These are phyloP conservation scores for Xyliphius kryptos DNA, from an alignment of 2,113 vertebrate species.

Conservation along the genomic window DNA sequence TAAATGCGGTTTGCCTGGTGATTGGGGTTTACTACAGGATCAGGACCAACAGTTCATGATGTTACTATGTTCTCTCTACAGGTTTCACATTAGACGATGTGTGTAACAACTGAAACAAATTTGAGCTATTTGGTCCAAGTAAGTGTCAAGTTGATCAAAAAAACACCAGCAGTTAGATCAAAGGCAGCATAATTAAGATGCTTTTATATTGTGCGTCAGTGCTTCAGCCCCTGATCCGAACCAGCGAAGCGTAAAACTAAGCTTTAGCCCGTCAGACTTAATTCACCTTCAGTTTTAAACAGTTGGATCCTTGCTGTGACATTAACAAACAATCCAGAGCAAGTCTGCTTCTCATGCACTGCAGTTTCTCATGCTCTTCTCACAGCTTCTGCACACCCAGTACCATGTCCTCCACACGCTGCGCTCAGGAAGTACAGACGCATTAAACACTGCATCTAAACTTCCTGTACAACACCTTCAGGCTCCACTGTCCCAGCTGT, in stretches of 20 bases:
- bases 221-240: constrained; percentile 3
- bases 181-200: neutral
- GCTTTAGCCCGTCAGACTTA: constrained; percentile 2
- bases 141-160: neutral
- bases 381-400: neutral
- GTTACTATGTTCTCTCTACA: no score
- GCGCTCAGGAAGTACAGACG: neutral
- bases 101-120: no score
- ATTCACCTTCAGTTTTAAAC: neutral
- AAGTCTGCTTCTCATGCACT: neutral
- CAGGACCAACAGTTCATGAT: no score
- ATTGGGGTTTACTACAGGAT: no score
- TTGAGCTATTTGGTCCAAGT: no score
- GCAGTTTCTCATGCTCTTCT: neutral
- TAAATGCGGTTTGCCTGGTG: no score
- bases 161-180: neutral
- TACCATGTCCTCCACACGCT: neutral
- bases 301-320: neutral
- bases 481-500: neutral
- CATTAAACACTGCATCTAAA: neutral
- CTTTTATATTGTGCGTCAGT: no score
- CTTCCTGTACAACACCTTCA: neutral
- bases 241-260: neutral
- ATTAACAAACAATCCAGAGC: neutral
- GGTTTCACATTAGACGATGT: no score